Conservation (phyloP, 30 jellyfish, hydroid and myxozoan genomes). For the Aurelia sp. region DNA sequence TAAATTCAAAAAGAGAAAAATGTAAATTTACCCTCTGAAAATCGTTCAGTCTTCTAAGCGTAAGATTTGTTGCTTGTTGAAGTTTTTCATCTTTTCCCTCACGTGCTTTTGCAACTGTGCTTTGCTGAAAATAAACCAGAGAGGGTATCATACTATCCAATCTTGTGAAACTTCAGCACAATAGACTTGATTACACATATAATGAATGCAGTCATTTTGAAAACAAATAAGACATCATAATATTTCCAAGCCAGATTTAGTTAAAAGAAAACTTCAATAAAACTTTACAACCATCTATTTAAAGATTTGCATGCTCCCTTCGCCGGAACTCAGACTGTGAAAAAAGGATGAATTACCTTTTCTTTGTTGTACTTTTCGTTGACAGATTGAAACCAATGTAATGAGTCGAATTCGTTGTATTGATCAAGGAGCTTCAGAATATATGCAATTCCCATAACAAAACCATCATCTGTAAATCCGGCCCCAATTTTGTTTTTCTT, state of each 20-base stretch:
- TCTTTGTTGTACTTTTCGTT: slow-evolving; percentile 88
- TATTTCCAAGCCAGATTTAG: no score
- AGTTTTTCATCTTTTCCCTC: slow-evolving; percentile 96
- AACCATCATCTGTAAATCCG: slow-evolving; percentile 98
- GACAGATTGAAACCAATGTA: slow-evolving; percentile 98
- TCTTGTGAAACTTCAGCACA: no score
- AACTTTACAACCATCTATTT: no score
- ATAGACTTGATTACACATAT: no score
- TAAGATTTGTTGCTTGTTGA: slow-evolving; percentile 90
- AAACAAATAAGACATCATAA: no score
- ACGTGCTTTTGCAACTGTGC: slow-evolving; percentile 79
- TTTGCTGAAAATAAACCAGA: slow-evolving; percentile 34
- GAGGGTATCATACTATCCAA: no score
- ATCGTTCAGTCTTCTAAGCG: slow-evolving; percentile 83
- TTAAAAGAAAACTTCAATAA: no score
- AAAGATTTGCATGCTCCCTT: no score
- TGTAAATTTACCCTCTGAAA: slow-evolving; percentile 71
- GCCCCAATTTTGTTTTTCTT: slow-evolving; percentile 97
- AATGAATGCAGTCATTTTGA: no score
- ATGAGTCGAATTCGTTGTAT: slow-evolving; percentile 88
- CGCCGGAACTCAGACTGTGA: no score
- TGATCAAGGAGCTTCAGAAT: slow-evolving; percentile 91
- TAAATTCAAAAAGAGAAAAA: no score
- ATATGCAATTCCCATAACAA: slow-evolving; percentile 98
- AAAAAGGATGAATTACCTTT: slow-evolving; percentile 53